phyloP scores from a whole-genome alignment of 2,888 invertebrate species.

The Rotaria sp. region DNA sequence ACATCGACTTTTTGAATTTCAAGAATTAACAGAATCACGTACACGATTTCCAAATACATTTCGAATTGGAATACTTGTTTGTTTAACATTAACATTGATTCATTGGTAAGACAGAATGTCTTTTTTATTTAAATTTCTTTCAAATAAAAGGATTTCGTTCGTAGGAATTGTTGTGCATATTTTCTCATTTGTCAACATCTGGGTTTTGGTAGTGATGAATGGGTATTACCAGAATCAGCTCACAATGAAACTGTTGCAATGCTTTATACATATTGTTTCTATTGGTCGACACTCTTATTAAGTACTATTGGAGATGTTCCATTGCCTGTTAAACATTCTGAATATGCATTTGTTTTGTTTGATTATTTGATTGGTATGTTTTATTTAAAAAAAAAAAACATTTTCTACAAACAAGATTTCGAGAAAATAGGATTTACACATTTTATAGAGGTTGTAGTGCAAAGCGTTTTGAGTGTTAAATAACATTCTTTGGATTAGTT shows the following conservation, averaged over 20 bases:
- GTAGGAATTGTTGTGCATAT: conserved; percentile 52
- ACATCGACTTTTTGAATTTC: conserved; percentile 80
- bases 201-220: conserved; percentile 81
- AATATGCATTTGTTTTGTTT: conserved; percentile 62
- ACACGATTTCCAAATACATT: conserved; percentile 77
- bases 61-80: conserved; percentile 50
- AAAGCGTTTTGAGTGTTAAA: too few species aligned
- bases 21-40: conserved; percentile 83
- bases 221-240: conserved; percentile 56
- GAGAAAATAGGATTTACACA: too few species aligned
- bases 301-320: conserved; percentile 85
- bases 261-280: conserved; percentile 83
- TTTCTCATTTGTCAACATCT: conserved; percentile 59
- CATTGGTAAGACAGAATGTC: conserved; percentile 47
- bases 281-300: conserved; percentile 89
- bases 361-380: conserved; percentile 58
- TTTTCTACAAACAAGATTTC: too few species aligned
- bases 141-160: background rate
- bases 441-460: too few species aligned
- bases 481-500: too few species aligned
- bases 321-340: conserved; percentile 75
- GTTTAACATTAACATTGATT: conserved; percentile 54
- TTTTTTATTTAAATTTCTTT: background rate
- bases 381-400: too few species aligned
- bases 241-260: conserved; percentile 53